Base-by-base conservation (phyloP, 1,140 invertebrate species). In the Frieseomelitta varia region DNA sequence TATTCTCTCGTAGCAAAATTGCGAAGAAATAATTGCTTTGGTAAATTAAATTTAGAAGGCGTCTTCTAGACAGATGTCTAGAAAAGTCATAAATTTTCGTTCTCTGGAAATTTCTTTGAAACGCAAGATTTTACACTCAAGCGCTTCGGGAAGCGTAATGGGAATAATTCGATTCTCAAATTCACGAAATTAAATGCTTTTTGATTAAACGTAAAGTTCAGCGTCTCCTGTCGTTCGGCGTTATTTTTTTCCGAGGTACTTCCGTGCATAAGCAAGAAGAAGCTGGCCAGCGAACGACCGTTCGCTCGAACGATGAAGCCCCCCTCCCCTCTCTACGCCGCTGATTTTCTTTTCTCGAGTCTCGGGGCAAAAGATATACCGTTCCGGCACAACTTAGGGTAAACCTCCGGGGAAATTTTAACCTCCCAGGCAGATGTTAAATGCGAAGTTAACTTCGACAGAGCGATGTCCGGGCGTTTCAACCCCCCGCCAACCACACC, bases 391-490 rank as follows among this genome's bases (percentile, higher is more conserved):
- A 91, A 94, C 91, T 92, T 91, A 85, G 68, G 84, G 91, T 90
- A 93, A 94, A 94, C 88, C 92, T 92, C 91, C 87, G 89, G 92
- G 92, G 90, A 93, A 94, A 94, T 94, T 94, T 94, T 93, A 93
- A 93, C 92, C 91, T 93, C 88, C 85, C 85, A 76, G 86, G 87
- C 92, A 92, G 92, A 94, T 93, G 92, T 93, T 94, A 92, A 94
- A 93, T 90, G 92, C 87, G 87, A 93, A 93, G 92, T 93, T 93
- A 94, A 93, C 92, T 94, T 93, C 90, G 84, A 79, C 84, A 75
- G 83, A 89, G 88, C 86, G 87, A 89, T 86, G 85, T 83, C 73
- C 79, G n/a, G n/a, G 39, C 27, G 63, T 21, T 47, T 47, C 39
- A 8, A 6, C 56, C 76, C 68, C 65, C n/a, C 39, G 65, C 27